phyloP scores from a whole-genome alignment of 1,140 invertebrate species.

The Saccostrea echinata region DNA sequence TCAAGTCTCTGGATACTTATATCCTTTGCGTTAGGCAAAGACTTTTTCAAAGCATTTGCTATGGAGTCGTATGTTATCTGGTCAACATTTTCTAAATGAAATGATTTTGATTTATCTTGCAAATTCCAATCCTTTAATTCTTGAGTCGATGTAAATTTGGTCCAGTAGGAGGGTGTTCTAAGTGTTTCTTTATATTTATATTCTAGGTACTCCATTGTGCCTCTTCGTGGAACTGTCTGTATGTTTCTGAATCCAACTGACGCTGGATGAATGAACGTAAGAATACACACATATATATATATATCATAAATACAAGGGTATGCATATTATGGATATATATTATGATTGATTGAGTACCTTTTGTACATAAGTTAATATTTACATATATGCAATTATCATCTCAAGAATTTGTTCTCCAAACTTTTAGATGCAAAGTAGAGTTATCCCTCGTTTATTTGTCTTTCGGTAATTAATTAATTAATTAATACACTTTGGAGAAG shows the following conservation, averaged over 20 bases:
- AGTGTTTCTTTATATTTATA: conserved; percentile 40
- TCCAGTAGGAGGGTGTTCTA: conserved; percentile 49
- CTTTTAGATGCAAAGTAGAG: too few species aligned
- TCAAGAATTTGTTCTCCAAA: too few species aligned
- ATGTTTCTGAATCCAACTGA: neutral
- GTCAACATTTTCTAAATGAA: conserved; percentile 10
- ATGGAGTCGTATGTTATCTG: conserved; percentile 11
- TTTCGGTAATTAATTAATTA: too few species aligned
- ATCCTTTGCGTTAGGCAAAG: conserved; percentile 28
- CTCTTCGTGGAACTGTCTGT: conserved; percentile 14
- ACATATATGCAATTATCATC: too few species aligned
- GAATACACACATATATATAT: too few species aligned
- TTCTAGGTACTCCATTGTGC: conserved; percentile 33
- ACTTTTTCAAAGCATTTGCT: neutral
- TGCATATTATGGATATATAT: too few species aligned
- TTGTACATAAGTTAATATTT: too few species aligned
- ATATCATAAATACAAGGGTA: neutral
- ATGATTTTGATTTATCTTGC: neutral
- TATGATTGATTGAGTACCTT: too few species aligned
- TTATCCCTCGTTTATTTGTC: too few species aligned
- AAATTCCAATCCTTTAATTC: conserved; percentile 49
- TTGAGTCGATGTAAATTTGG: conserved; percentile 33
- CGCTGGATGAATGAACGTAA: neutral
- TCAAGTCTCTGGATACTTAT: conserved; percentile 61
- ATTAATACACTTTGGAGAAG: too few species aligned